Conservation (phyloP, 2,797 vertebrate species). For the Aphelocoma californica region DNA sequence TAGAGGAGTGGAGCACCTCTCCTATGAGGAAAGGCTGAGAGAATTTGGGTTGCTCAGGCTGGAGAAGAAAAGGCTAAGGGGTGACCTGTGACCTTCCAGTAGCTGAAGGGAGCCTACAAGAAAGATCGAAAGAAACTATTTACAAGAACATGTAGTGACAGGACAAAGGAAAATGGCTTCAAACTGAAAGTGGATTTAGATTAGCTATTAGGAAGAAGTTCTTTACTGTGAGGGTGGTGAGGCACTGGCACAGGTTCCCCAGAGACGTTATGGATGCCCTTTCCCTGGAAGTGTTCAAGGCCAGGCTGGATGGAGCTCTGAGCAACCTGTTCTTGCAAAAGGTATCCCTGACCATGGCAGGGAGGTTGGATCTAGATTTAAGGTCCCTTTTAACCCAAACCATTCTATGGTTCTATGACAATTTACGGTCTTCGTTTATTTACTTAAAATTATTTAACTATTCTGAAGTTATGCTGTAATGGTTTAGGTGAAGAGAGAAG, state of each 20-base stretch:
- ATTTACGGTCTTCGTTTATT: not conserved
- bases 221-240: not conserved
- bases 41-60: not conserved
- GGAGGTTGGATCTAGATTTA: not conserved
- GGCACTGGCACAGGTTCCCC: not conserved
- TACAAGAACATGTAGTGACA: not conserved
- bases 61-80: not conserved
- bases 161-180: not conserved
- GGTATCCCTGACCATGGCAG: not conserved
- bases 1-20: not conserved
- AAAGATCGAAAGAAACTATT: not conserved
- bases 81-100: not conserved
- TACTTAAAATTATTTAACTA: not conserved
- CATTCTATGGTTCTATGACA: not conserved
- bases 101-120: not conserved
- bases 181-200: not conserved
- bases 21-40: not conserved
- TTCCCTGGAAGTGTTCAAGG: not conserved
- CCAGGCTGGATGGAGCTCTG: not conserved
- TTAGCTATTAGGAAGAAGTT: not conserved
- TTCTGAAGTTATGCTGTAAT: not conserved
- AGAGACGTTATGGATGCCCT: rapidly evolving
- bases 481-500: not conserved
- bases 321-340: not conserved
- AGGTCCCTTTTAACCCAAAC: not conserved